Conservation (phyloP, 2,797 vertebrate genomes). For the Sorex maritimensis region DNA sequence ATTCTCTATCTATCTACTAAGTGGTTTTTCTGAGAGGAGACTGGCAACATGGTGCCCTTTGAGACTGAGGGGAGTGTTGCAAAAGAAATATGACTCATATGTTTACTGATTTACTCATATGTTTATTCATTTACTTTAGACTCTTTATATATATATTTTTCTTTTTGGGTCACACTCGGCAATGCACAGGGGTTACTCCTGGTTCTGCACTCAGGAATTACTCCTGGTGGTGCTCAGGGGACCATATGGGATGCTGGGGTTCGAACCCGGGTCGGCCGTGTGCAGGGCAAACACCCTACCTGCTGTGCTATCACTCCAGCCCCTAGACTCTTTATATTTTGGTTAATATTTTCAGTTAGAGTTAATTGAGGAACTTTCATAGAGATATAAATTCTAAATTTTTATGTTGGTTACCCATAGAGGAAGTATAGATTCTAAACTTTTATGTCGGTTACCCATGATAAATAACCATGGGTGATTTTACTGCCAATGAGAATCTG, state of each 20-base stretch:
- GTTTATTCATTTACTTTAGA: too few relatives aligned
- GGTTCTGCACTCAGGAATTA: too few relatives aligned
- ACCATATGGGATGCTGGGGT: too few relatives aligned
- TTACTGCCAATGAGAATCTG: neutral
- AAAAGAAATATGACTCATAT: constrained; percentile 36
- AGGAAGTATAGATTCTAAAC: neutral
- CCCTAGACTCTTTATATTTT: neutral
- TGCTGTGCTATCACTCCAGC: too few relatives aligned
- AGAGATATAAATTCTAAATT: neutral
- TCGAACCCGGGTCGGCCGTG: too few relatives aligned
- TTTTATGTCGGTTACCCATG: neutral
- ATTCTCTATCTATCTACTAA: constrained; percentile 11
- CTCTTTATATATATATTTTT: too few relatives aligned
- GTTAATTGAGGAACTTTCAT: neutral
- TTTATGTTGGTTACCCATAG: neutral
- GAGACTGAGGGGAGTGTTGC: neutral
- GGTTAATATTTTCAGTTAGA: neutral
- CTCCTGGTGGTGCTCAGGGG: too few relatives aligned
- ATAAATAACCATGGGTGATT: neutral
- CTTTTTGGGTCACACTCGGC: too few relatives aligned
- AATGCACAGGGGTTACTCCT: too few relatives aligned
- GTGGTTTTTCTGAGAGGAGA: neutral
- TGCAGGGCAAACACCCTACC: too few relatives aligned
- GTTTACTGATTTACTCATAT: neutral
- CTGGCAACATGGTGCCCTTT: neutral